phyloP scores from a whole-genome alignment of 2,797 vertebrate genomes.

The Crocodylus rhombifer region DNA sequence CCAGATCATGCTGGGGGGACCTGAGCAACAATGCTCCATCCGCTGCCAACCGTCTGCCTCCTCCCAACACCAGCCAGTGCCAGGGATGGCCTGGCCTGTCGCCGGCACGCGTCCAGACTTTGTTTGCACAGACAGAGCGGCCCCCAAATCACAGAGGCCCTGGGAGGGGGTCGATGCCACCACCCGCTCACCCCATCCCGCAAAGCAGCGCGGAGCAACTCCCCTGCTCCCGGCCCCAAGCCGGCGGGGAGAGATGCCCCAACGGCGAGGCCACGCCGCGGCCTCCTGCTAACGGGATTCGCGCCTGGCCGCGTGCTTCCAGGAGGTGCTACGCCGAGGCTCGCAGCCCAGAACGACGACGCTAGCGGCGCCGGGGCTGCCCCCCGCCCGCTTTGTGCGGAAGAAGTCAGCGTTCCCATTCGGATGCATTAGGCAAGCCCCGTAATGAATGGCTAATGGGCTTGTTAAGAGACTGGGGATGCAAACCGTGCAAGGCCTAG shows the following conservation, averaged over 20 bases:
- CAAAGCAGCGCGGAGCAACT: no score
- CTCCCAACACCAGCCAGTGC: accelerated
- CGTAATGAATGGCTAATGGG: conserved; percentile 62
- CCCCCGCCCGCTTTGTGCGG: background rate
- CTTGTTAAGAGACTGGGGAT: conserved; percentile 24
- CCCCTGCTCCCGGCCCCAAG: background rate
- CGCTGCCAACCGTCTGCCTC: background rate
- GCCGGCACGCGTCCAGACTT: background rate
- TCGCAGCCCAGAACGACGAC: background rate
- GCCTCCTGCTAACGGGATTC: background rate
- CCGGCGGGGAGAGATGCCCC: background rate
- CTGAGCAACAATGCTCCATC: background rate
- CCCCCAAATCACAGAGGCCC: background rate
- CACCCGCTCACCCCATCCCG: background rate
- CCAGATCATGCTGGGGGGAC: background rate
- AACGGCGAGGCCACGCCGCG: accelerated
- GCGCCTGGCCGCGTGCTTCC: background rate
- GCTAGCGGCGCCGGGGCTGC: background rate
- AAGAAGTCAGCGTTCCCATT: conserved; percentile 62
- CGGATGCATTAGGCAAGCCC: conserved; percentile 50
- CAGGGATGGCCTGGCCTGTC: accelerated
- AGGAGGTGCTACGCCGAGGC: no score
- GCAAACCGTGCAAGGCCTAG: conserved; percentile 11
- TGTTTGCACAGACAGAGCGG: background rate
- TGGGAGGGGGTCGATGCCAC: background rate